Percentiles rank a stretch among this genome's conserved stretches.
These are phyloP conservation scores for Piprites chloris DNA, from an alignment of 2,113 vertebrate species.

Conservation along the genomic window DNA sequence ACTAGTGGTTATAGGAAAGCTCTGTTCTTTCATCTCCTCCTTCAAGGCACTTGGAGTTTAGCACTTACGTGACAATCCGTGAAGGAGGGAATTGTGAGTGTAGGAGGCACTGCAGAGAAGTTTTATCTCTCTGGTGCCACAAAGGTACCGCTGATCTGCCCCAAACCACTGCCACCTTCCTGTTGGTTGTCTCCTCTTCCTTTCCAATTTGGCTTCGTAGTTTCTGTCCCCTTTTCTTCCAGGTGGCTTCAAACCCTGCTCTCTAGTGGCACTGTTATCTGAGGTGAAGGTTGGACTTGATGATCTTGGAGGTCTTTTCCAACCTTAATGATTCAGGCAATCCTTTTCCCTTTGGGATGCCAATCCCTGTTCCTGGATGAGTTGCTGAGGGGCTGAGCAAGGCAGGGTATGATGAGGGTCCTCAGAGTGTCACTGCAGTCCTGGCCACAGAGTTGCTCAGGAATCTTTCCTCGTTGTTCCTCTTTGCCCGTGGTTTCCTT, in stretches of 20 bases:
- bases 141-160: neutral
- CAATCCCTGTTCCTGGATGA: neutral
- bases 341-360: neutral
- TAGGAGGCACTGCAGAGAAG: neutral
- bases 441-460: neutral
- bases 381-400: neutral
- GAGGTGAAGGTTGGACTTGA: neutral
- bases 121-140: neutral
- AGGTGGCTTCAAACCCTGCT: neutral
- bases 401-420: accelerated
- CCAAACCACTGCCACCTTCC: neutral
- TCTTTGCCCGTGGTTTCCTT: neutral
- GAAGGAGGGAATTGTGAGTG: neutral
- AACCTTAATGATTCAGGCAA: neutral
- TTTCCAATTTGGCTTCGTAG: neutral
- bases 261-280: neutral
- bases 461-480: neutral
- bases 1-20: neutral
- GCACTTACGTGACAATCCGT: neutral
- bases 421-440: neutral
- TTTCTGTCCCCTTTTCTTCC: neutral
- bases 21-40: neutral
- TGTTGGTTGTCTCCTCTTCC: neutral
- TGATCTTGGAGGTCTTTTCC: neutral
- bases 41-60: neutral